phyloP scores from a whole-genome alignment of 2,888 invertebrate genomes.

The Morpho helenor region DNA sequence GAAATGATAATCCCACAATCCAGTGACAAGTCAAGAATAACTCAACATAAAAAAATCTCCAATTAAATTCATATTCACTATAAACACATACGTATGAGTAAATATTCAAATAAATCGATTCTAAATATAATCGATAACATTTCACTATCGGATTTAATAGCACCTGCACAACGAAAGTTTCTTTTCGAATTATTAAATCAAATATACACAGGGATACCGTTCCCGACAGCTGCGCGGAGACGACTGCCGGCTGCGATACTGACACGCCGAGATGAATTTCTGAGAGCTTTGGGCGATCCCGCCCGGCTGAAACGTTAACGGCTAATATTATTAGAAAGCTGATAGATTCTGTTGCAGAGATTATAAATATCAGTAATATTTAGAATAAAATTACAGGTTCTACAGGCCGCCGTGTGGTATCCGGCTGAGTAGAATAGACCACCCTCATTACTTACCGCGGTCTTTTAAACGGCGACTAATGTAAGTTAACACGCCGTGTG shows the following conservation, averaged over 20 bases:
- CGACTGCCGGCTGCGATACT: conserved; percentile 16
- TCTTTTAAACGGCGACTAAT: too few species aligned
- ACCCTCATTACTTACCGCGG: too few species aligned
- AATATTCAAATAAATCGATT: neutral
- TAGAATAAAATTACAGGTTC: too few species aligned
- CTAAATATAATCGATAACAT: conserved; percentile 1
- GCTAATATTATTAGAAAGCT: conserved; percentile 1
- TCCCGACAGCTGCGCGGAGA: conserved; percentile 15
- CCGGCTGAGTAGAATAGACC: too few species aligned
- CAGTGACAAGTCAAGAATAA: neutral
- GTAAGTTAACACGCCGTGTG: too few species aligned
- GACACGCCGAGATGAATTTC: conserved; percentile 20
- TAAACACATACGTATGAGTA: neutral
- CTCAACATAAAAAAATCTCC: neutral
- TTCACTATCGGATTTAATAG: conserved; percentile 1
- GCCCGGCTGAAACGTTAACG: conserved; percentile 21
- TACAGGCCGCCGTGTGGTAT: too few species aligned
- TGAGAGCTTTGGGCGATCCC: conserved; percentile 19
- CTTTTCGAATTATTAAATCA: conserved; percentile 6
- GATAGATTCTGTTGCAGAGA: too few species aligned
- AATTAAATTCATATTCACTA: conserved; percentile 1
- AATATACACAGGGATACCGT: conserved; percentile 4
- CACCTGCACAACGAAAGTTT: conserved; percentile 15
- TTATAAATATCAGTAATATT: too few species aligned
- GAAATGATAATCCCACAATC: neutral